Evolutionary conservation across 2,888 invertebrate species (phyloP).

Genomic region (Alviniconcha strummeri): DNA sequence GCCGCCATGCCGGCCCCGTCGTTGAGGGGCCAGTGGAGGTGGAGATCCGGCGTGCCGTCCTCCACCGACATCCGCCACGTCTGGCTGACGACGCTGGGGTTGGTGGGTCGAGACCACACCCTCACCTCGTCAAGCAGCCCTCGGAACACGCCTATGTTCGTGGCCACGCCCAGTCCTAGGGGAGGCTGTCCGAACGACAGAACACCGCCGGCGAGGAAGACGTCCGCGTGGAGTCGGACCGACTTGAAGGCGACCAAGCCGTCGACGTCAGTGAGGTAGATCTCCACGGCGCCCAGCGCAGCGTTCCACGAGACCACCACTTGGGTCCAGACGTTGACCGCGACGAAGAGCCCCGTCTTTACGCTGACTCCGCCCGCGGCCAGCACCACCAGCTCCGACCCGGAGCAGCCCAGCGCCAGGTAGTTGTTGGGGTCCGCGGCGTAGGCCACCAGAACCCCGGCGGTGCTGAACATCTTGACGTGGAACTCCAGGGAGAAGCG

Average conservation of each 20-base stretch:
- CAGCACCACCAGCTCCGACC: slow-evolving; percentile 40
- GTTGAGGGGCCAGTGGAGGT: slow-evolving; percentile 54
- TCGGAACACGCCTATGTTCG: slow-evolving; percentile 45
- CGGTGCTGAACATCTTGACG: slow-evolving; percentile 47
- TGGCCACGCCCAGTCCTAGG: slow-evolving; percentile 38
- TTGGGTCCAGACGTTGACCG: slow-evolving; percentile 53
- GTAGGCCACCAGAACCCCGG: slow-evolving; percentile 52
- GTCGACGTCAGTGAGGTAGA: slow-evolving; percentile 45
- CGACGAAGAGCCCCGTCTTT: slow-evolving; percentile 42
- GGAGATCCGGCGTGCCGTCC: slow-evolving; percentile 48
- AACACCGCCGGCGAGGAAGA: slow-evolving; percentile 50
- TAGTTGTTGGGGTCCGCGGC: slow-evolving; percentile 31
- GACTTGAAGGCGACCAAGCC: slow-evolving; percentile 49
- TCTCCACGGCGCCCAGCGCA: slow-evolving; percentile 43
- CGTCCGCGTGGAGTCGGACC: slow-evolving; percentile 35
- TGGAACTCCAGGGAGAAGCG: slow-evolving; percentile 56
- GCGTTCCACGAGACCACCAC: slow-evolving; percentile 50
- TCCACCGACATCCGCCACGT: slow-evolving; percentile 49
- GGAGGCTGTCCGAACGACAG: slow-evolving; percentile 50
- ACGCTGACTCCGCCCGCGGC: slow-evolving; percentile 28
- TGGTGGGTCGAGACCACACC: slow-evolving; percentile 56
- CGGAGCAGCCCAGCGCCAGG: slow-evolving; percentile 42
- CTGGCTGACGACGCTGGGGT: slow-evolving; percentile 49
- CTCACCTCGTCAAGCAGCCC: slow-evolving; percentile 58
- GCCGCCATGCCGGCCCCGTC: slow-evolving; percentile 49